Conservation (phyloP, 2,888 invertebrate species). For the Alcis repandata region DNA sequence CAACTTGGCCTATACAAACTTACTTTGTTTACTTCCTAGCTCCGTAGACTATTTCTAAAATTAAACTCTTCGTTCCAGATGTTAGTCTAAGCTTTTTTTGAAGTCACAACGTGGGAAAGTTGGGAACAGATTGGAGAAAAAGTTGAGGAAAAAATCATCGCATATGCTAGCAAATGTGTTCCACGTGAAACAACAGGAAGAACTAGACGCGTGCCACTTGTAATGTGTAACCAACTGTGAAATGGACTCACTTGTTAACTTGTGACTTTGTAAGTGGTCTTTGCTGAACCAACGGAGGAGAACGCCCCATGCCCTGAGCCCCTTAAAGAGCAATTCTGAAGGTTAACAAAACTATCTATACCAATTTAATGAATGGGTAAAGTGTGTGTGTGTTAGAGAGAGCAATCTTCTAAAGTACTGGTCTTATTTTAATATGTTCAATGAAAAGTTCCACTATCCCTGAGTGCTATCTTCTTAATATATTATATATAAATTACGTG, state of each 20-base stretch:
- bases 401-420: no score
- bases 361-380: no score
- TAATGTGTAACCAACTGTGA: constrained; percentile 46
- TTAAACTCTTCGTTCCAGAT: constrained; percentile 77
- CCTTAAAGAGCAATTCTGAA: neutral
- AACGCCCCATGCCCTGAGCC: constrained; percentile 20
- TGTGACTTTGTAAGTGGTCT: neutral
- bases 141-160: constrained; percentile 59
- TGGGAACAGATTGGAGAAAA: constrained; percentile 16
- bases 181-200: constrained; percentile 81
- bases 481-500: no score
- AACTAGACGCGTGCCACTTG: constrained; percentile 79
- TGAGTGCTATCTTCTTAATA: no score
- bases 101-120: constrained; percentile 55
- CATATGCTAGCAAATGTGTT: constrained; percentile 75
- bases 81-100: constrained; percentile 74
- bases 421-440: no score
- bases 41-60: constrained; percentile 64
- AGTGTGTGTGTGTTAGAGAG: no score
- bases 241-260: constrained; percentile 32
- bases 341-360: no score
- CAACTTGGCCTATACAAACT: no score
- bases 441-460: no score
- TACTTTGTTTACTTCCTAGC: constrained; percentile 51
- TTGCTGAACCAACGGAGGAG: constrained; percentile 23